Conservation (phyloP, 2,113 vertebrate genomes). For the Nanorana parkeri region DNA sequence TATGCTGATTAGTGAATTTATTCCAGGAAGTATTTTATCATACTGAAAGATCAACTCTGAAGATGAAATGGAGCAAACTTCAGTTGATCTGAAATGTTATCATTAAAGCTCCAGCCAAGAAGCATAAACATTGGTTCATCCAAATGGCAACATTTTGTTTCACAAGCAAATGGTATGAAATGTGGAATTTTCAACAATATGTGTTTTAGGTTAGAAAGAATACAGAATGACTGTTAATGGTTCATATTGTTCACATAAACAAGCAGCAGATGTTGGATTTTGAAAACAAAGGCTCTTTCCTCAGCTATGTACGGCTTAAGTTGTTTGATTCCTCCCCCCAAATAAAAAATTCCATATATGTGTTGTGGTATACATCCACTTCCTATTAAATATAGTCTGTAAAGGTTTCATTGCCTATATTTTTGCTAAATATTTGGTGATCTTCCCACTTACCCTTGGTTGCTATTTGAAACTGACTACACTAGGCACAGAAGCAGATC, state of each 20-base stretch:
- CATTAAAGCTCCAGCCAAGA: conserved; percentile 41
- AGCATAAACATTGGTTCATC: conserved; percentile 48
- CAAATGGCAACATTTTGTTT: conserved; percentile 42
- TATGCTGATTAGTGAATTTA: no score
- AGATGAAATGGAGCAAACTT: conserved; percentile 18
- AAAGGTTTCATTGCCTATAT: no score
- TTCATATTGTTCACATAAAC: conserved; percentile 27
- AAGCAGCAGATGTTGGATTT: conserved; percentile 48
- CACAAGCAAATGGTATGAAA: conserved; percentile 45
- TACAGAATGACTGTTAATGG: conserved; percentile 29
- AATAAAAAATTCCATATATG: no score
- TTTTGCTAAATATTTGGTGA: no score
- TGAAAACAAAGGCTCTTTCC: conserved; percentile 14
- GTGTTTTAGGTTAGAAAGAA: conserved; percentile 36
- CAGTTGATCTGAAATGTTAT: conserved; percentile 16
- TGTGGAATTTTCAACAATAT: conserved; percentile 41
- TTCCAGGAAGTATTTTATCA: background rate
- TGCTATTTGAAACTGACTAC: no score
- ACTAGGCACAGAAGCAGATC: no score
- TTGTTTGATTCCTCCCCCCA: no score
- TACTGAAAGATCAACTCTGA: conserved; percentile 12
- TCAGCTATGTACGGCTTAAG: background rate
- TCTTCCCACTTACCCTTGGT: no score
- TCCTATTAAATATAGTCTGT: no score
- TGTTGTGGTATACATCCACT: no score